A percentile compares a stretch with the other conserved stretches of the same genome.
Evolutionary conservation across 2,888 invertebrate species (phyloP).

Genomic region (Sacculina carcini): DNA sequence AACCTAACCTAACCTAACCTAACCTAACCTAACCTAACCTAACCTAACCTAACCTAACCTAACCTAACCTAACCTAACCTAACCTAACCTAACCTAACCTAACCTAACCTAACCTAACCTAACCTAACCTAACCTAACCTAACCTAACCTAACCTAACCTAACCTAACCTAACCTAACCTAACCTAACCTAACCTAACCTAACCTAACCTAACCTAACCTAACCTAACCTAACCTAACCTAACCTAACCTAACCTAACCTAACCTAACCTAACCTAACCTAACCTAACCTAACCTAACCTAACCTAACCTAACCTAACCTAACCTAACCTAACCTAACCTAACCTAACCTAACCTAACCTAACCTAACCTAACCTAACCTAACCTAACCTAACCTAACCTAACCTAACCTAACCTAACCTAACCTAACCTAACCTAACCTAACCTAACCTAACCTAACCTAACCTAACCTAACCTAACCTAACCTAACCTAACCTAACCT

Average conservation of each 20-base stretch:
- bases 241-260: no score
- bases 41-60: constrained; percentile 6
- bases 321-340: background rate
- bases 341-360: background rate
- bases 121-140: constrained; percentile 5
- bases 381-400: constrained; percentile 4
- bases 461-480: constrained; percentile 6
- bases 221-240: no score
- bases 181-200: no score
- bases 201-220: no score
- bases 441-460: constrained; percentile 6
- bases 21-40: constrained; percentile 5
- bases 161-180: no score
- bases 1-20: constrained; percentile 4
- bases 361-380: constrained; percentile 5
- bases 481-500: constrained; percentile 5
- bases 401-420: constrained; percentile 4
- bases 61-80: constrained; percentile 6
- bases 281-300: no score
- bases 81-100: constrained; percentile 5
- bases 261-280: no score
- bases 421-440: constrained; percentile 5
- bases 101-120: constrained; percentile 6
- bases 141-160: no score
- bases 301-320: no score